Evolutionary conservation across 1,140 invertebrate genomes (phyloP).

Genomic region (Parapsyche elsis): DNA sequence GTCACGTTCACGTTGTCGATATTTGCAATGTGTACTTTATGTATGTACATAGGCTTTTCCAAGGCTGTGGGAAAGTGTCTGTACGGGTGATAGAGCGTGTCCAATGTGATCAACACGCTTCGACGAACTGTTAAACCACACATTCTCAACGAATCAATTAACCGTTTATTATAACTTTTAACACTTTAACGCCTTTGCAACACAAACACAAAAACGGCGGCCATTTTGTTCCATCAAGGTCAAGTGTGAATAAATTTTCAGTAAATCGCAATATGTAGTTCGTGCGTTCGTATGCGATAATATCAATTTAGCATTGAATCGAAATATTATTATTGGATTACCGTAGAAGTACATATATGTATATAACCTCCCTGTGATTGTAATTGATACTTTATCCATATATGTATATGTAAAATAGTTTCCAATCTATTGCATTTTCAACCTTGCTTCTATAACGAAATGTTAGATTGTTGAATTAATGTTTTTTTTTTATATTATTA

Average conservation of each 20-base stretch:
- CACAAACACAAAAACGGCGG: background rate
- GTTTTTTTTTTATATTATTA: background rate
- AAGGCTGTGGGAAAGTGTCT: slow-evolving; percentile 36
- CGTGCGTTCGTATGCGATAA: too few relatives aligned
- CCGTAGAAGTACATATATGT: background rate
- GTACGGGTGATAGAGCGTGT: slow-evolving; percentile 37
- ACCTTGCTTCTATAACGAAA: background rate
- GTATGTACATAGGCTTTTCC: background rate
- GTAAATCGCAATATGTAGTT: too few relatives aligned
- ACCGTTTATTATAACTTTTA: background rate
- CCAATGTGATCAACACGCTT: slow-evolving; percentile 31
- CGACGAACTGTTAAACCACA: background rate
- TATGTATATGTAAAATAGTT: background rate
- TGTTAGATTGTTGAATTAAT: too few relatives aligned
- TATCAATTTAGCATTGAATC: too few relatives aligned
- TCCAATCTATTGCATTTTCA: slow-evolving; percentile 22
- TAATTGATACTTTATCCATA: slow-evolving; percentile 5
- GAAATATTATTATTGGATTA: too few relatives aligned
- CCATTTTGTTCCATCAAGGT: background rate
- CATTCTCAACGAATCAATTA: background rate
- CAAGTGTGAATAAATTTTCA: background rate
- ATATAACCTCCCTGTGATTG: background rate
- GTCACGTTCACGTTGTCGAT: too few relatives aligned
- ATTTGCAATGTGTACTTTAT: too few relatives aligned
- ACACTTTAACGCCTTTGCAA: too few relatives aligned